Evolutionary conservation across 2,113 vertebrate species (phyloP), one percentile per base, ranked within the genome.

Genomic region (Anhinga anhinga): DNA sequence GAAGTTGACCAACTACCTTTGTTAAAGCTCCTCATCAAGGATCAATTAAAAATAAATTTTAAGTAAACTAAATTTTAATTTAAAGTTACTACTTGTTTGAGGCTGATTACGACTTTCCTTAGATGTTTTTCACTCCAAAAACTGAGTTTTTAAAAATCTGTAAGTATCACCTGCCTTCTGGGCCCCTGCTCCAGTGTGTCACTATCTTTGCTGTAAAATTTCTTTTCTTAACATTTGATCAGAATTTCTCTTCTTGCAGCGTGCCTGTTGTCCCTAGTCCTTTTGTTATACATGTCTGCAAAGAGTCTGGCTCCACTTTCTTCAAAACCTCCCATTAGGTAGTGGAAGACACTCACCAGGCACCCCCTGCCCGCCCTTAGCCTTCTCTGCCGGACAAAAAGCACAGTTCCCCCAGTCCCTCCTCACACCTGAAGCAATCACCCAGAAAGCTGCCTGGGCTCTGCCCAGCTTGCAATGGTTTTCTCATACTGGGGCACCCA

Each of bases 391-490:
- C 27, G 53, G 82, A 61, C 0, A 18, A n/a, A 76, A 23, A 61
- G 16, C 9, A 16, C 1, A 0, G 20, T 5, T 49, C 34, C n/a
- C 6, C 5, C 30, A 44, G 6, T 9, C 12, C 7, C 15, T 58
- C 25, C 38, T 66, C 17, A 55, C 0, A 0, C 1, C 11, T 25
- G 27, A 52, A 5, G 25, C 27, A 72, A 38, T 40, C 50, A 67
- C 14, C 30, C 4, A 4, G n/a, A 80, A 72, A 69, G 30, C 3
- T 3, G 2, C 14, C 29, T 29, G 22, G 13, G 22, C 7, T 70
- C 22, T 42, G 13, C 16, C 25, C 21, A 67, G 26, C 34, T 70
- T 91, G 47, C 20, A 27, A 20, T 13, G 1, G 32, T 38, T 26
- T 74, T 71, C 50, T 53, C 9, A 26, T 7, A 32, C 0, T 29